Base-by-base conservation (phyloP, 2,113 vertebrate species). In the Paraplagusia blochii region DNA sequence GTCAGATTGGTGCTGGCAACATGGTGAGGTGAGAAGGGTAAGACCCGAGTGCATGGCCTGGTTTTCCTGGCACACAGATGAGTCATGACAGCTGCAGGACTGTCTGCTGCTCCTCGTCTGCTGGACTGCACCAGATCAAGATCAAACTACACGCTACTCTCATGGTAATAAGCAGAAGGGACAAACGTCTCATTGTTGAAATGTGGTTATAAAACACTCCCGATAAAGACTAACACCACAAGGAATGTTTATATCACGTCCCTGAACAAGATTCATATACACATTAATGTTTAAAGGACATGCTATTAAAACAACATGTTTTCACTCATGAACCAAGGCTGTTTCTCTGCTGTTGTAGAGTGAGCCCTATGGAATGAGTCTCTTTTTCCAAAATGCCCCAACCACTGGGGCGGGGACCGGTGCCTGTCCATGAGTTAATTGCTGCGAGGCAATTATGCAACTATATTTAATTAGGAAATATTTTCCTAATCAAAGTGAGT, bases 11-110 rank as follows among this genome's bases (percentile, higher is more conserved):
- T 70, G 64, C 49, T 77, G 76, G 74, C 83, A 80, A 76, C 36
- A 49, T 19, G 70, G 71, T 50, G 29, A 73, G 72, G 69, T 61
- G 62, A 77, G 68, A 74, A 66, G 63, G 63, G 54, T 70, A 61
- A 72, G 77, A 76, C 58, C 63, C 54, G 77, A 69, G 72, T 57
- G 73, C 70, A 50, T 69, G 75, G 68, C 83, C 72, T 84, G 79
- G 70, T 77, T 81, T 81, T 72, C 48, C 69, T 64, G 58, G 58
- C 14, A 39, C 70, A 59, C 72, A 79, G 81, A 88, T 86, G 85
- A 88, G 82, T 81, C 74, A 81, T 53, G 85, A 84, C 84, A 88
- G 83, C 85, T 87, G 86, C 72, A 81, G 82, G 74, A 88, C 76
- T 78, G 81, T 85, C 75, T 78, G 39, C 64, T 55, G 66, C 67